Evolutionary conservation across 1,140 invertebrate genomes (phyloP).

Genomic region (Saccostrea cuccullata): DNA sequence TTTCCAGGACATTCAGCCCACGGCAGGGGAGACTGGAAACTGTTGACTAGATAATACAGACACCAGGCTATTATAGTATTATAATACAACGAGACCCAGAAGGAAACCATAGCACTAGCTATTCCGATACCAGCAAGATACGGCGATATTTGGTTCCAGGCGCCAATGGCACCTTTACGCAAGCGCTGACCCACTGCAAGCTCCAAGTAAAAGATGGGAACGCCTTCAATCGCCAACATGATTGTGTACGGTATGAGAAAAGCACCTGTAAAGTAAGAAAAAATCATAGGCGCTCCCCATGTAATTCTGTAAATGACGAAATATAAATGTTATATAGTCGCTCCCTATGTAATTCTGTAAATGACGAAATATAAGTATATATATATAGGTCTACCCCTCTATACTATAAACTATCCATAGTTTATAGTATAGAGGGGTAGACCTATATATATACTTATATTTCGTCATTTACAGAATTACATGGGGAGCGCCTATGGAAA

Average conservation of each 20-base stretch:
- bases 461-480: too few relatives aligned
- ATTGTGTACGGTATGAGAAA: constrained; percentile 68
- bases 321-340: too few relatives aligned
- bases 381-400: too few relatives aligned
- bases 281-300: too few relatives aligned
- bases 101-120: constrained; percentile 95
- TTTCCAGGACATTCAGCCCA: constrained; percentile 83
- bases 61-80: constrained; percentile 98
- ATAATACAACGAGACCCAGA: constrained; percentile 98
- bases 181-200: constrained; percentile 62
- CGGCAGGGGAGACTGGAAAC: constrained; percentile 83
- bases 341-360: too few relatives aligned
- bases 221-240: constrained; percentile 64
- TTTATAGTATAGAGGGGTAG: too few relatives aligned
- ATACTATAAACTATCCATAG: too few relatives aligned
- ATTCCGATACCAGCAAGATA: constrained; percentile 88
- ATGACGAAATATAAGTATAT: too few relatives aligned
- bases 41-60: constrained; percentile 90
- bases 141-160: constrained; percentile 57
- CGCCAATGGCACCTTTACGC: constrained; percentile 56
- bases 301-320: too few relatives aligned
- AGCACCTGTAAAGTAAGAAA: constrained; percentile 61
- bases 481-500: too few relatives aligned
- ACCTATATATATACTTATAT: too few relatives aligned
- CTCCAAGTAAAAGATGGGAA: constrained; percentile 64